Base-by-base conservation (phyloP, 2,888 invertebrate species). In the Patella ulyssiponensis region DNA sequence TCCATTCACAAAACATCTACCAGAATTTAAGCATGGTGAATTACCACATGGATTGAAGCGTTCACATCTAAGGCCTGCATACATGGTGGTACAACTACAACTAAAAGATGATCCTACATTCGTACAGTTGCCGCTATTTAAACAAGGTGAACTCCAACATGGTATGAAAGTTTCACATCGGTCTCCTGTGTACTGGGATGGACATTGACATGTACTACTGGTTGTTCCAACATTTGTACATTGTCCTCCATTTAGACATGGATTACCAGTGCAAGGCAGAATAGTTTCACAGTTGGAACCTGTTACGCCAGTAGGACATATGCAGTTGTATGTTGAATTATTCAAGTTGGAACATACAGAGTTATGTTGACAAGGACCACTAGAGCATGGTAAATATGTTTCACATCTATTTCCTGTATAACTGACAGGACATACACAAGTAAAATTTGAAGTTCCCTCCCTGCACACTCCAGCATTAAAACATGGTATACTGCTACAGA, bases 111-210 rank as follows among this genome's bases (percentile, higher is more conserved):
- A 79, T 33, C 80, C 75, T 27, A 56, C 27, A 73, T 83, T 77
- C 1, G 74, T 74, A 78, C 88, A 88, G 1, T 79, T 79, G 12
- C 86, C 87, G 1, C 82, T 83, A 77, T 88, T 87, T 71, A 85
- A 82, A 79, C 88, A 88, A 0, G 88, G 88, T 52, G 69, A 71
- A 27, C 75, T 79, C 20, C 15, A 17, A 73, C 84, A 84, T 2
- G 82, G 81, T 20, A 73, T 58, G 69, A 71, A 77, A n/a, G 69
- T 76, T 23, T 82, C 77, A 78, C 83, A 84, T n/a, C 70, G 71
- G n/a, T 69, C 53, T n/a, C 83, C 83, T 17, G 79, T 74, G 51
- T 70, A 84, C 1, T 71, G 75, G 7, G 33, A 17, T 12, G 71
- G 17, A 64, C 82, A 83, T 23, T 73, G 52, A 70, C 86, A 86